Evolutionary conservation across 2,888 invertebrate genomes (phyloP), one percentile per base, ranked within the genome.

Genomic region (Yponomeuta malinellus): DNA sequence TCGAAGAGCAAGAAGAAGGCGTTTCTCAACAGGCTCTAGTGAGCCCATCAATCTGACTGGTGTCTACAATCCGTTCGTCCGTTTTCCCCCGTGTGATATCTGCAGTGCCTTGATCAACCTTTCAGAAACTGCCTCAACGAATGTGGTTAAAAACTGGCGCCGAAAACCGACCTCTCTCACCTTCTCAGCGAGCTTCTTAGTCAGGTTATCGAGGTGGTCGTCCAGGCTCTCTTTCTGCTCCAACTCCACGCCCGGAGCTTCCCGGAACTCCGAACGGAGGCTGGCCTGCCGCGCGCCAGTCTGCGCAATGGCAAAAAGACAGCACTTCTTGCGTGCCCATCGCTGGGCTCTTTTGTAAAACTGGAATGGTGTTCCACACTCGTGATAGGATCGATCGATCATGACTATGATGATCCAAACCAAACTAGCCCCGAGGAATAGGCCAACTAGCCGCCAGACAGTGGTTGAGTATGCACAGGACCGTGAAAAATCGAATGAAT

Each of bases 211-310:
- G 1, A 91, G 84, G 68, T 90, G 90, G 66, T 88, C 89, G 72
- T 91, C 91, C 12, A 91, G 81, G 70, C 89, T 90, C 77, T 91
- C 91, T 76, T 90, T 91, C 76, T 87, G 81, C 71, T 88, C 88
- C 63, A 90, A 82, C 63, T 83, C 80, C 77, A 79, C 85, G 37
- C 83, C 75, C 74, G 88, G 89, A 71, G 89, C 81, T 72, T 88
- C 88, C 78, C 89, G 89, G 80, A 82, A 75, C 74, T 89, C 88
- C 0, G 89, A 89, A 72, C 89, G 88, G 37, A 89, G 80, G 2
- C 84, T 82, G 76, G 89, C 89, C 48, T 88, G 84, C 73, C 87
- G 75, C 71, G 83, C 85, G 12, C 79, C 76, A 0, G 81, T 78
- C 23, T 52, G 48, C 67, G 67, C 64, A 31, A 29, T 64, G 64